These are phyloP conservation scores for Casuarius casuarius DNA, from an alignment of 2,113 vertebrate species.

Conservation along the genomic window DNA sequence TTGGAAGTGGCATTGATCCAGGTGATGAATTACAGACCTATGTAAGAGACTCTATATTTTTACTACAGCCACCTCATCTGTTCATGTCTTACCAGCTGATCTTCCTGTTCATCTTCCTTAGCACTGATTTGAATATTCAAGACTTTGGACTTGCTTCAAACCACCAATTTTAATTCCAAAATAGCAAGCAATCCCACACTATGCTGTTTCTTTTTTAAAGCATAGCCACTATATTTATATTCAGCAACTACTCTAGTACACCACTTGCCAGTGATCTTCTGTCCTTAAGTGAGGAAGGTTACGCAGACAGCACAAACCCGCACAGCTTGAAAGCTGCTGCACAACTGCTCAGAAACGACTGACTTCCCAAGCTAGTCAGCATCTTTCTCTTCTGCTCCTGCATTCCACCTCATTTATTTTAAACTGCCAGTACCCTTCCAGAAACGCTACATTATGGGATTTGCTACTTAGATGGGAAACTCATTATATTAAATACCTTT, in stretches of 20 bases:
- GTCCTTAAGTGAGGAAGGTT: background rate
- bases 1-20: background rate
- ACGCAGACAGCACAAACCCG: background rate
- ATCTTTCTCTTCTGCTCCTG: fast-evolving
- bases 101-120: background rate
- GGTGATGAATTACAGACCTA: background rate
- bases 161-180: background rate
- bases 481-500: background rate
- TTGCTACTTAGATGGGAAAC: background rate
- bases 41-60: background rate
- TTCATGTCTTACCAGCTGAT: background rate
- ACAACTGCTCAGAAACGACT: background rate
- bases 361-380: background rate
- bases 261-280: background rate
- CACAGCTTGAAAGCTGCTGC: background rate
- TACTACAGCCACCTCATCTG: background rate
- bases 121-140: background rate
- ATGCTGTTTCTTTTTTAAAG: background rate
- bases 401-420: background rate
- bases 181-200: background rate
- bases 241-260: background rate
- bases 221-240: fast-evolving
- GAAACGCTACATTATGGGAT: background rate
- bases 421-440: background rate
- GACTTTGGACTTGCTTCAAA: background rate